Conservation (phyloP, 2,113 vertebrate genomes). For the Siphamia tubifer region DNA sequence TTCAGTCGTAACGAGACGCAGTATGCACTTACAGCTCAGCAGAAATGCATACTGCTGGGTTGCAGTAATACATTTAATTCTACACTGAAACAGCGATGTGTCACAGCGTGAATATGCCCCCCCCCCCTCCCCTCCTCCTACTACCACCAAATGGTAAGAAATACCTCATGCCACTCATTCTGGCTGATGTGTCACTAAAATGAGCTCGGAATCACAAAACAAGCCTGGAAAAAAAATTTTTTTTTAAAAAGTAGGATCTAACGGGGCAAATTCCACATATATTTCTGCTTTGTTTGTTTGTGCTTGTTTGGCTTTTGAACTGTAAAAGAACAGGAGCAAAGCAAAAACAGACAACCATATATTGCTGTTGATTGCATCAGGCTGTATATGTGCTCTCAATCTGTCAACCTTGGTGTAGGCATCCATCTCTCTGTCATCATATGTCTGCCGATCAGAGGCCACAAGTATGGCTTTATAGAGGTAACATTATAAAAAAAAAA, state of each 20-base stretch:
- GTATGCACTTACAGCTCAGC: conserved; percentile 6
- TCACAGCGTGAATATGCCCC: conserved; percentile 31
- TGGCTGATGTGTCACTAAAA: conserved; percentile 15
- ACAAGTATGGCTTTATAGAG: background rate
- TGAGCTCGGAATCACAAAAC: background rate
- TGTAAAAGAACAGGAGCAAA: background rate
- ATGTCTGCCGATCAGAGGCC: conserved; percentile 16
- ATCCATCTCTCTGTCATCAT: conserved; percentile 43
- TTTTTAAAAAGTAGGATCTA: background rate
- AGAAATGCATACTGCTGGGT: conserved; percentile 12
- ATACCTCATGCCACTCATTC: conserved; percentile 30
- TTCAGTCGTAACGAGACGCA: conserved; percentile 10
- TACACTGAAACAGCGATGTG: conserved; percentile 15
- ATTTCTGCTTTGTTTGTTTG: conserved; percentile 2
- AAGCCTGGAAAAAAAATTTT: background rate
- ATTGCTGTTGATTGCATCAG: conserved; percentile 70
- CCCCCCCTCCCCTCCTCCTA: no score
- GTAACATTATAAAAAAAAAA: background rate
- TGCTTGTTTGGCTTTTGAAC: conserved; percentile 7
- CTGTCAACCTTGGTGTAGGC: conserved; percentile 57
- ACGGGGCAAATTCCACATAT: background rate
- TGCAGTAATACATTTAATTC: conserved; percentile 22
- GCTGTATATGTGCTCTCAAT: conserved; percentile 58
- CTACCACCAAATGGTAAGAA: conserved; percentile 29
- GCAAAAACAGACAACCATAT: conserved; percentile 17